Percentiles rank a stretch among this genome's conserved stretches.
Conservation (phyloP, 1,140 invertebrate species). For the Druon quercuslanigerum region DNA sequence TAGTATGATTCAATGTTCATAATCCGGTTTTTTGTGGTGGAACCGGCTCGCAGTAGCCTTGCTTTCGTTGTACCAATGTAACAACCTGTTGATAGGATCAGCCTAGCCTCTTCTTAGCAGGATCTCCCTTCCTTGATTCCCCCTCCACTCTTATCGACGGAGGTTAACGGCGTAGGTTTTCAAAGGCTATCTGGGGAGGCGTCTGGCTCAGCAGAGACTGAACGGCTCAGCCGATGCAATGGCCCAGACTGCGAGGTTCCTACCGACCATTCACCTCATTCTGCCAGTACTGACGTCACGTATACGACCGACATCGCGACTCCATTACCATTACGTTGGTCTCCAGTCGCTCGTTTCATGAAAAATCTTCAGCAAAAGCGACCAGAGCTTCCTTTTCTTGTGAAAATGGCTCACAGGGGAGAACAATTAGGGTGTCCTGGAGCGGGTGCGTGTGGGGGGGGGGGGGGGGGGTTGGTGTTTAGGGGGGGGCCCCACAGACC, state of each 20-base stretch:
- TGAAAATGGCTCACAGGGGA: neutral
- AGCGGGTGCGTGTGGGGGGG: neutral
- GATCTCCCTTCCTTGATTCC: neutral
- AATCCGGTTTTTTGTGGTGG: slow-evolving; percentile 23
- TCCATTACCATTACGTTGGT: slow-evolving; percentile 12
- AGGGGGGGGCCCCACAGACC: too few species aligned
- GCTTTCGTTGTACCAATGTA: slow-evolving; percentile 21
- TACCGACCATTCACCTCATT: slow-evolving; percentile 7
- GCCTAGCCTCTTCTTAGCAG: neutral
- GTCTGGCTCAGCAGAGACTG: neutral
- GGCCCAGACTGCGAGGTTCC: slow-evolving; percentile 26
- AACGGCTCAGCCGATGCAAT: neutral
- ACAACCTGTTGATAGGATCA: slow-evolving; percentile 26
- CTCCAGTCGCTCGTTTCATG: neutral
- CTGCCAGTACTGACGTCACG: neutral
- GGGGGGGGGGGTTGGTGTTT: too few species aligned
- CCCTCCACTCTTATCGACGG: neutral
- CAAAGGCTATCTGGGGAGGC: neutral
- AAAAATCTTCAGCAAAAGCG: neutral
- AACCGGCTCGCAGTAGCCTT: slow-evolving; percentile 1
- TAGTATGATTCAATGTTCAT: slow-evolving; percentile 24
- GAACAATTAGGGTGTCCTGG: neutral
- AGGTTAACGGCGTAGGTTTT: slow-evolving; percentile 3
- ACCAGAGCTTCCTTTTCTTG: neutral
- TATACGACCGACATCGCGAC: neutral